Evolutionary conservation across 2,888 invertebrate species (phyloP), one percentile per base, ranked within the genome.

Genomic region (Arrhopalites spinosus): DNA sequence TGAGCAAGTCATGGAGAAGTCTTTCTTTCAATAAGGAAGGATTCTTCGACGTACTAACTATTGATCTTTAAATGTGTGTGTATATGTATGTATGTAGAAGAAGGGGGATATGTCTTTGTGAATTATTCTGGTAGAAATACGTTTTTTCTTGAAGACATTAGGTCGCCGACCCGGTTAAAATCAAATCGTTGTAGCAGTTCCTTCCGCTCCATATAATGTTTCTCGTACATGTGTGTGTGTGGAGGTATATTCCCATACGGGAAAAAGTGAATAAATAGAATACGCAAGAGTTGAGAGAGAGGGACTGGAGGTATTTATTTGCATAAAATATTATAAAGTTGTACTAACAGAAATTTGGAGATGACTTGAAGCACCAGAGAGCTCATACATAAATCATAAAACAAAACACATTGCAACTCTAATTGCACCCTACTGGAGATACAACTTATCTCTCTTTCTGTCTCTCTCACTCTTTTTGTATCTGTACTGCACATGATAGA

Each of bases 151-250:
- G 70, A 56, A 50, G 70, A 70, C 70, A 70, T 70, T 70, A 56
- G 70, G 70, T 70, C 70, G 36, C 56, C 70, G 70, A 59, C 70
- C 70, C 36, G 70, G 30, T 70, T 70, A 70, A 70, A 70, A 70
- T 70, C 70, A 70, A 70, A 70, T 70, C 56, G 70, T 15, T 70
- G 70, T 70, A 70, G 30, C 64, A 64, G 20, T 43, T 64, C 61
- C 63, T 64, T 20, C 64, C n/a, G n/a, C 64, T 43, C 15, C 64
- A 30, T 64, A 30, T 56, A n/a, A 56, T 56, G n/a, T 56, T 23
- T 11, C 36, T 11, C 11, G 36, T 36, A 11, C 5, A 3, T 36
- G 36, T 36, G 36, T 36, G 36, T 36, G 36, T 36, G 36, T 36
- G 5, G 36, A 36, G 36, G 36, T 36, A 36, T 11, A 36, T 36